A percentile compares a stretch with the other conserved stretches of the same genome.
These are phyloP conservation scores for Triops longicaudatus DNA, from an alignment of 1,140 invertebrate genomes.

Conservation along the genomic window DNA sequence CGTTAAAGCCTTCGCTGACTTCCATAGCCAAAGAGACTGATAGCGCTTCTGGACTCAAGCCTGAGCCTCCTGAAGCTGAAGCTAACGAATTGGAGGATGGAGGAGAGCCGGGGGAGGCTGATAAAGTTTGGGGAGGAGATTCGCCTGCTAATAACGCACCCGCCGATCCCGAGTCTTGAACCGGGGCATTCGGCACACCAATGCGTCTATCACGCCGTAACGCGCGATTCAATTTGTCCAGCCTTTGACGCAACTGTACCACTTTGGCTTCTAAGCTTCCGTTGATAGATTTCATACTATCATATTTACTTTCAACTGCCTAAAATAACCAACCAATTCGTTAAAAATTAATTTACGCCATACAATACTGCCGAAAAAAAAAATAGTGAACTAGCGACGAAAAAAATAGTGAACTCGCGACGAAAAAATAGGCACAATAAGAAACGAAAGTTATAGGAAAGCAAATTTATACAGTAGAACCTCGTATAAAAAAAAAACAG, in stretches of 20 bases:
- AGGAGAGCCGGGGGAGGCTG: slow-evolving; percentile 24
- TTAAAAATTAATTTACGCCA: neutral
- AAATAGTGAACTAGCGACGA: no score
- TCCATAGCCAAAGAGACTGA: slow-evolving; percentile 27
- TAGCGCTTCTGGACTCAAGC: slow-evolving; percentile 23
- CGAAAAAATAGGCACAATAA: no score
- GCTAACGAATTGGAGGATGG: slow-evolving; percentile 20
- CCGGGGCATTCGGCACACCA: slow-evolving; percentile 8
- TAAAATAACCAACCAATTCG: neutral
- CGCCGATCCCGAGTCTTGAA: neutral
- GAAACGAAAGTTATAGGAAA: no score
- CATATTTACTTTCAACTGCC: slow-evolving; percentile 55
- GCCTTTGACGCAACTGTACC: slow-evolving; percentile 50
- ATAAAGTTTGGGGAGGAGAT: slow-evolving; percentile 23
- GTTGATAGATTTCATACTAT: slow-evolving; percentile 55
- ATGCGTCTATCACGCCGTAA: slow-evolving; percentile 18
- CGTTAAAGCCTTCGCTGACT: slow-evolving; percentile 27
- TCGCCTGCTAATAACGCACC: neutral
- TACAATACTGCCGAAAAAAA: no score
- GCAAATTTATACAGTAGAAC: no score
- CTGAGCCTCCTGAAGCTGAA: slow-evolving; percentile 19
- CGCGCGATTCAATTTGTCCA: slow-evolving; percentile 35
- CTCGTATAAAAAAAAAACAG: no score
- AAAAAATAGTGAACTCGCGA: no score
- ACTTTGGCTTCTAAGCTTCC: slow-evolving; percentile 56